Conservation (phyloP, 2,797 vertebrate genomes). For the Sibirionetta formosa region DNA sequence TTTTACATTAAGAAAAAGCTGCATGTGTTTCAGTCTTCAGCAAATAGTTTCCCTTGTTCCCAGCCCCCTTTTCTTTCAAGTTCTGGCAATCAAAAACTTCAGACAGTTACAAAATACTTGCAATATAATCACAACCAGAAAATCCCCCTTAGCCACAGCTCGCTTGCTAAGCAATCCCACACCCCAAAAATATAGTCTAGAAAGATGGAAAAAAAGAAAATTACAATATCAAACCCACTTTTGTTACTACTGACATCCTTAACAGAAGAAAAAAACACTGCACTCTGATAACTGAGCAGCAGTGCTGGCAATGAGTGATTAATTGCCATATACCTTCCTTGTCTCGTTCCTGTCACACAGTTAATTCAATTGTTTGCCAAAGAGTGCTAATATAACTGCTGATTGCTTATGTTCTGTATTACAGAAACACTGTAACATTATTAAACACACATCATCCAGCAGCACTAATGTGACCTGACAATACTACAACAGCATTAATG, state of each 20-base stretch:
- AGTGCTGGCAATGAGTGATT: background rate
- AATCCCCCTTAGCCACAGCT: background rate
- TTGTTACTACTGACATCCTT: background rate
- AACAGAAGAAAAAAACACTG: background rate
- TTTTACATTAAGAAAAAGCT: background rate
- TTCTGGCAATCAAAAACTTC: background rate
- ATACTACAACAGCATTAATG: background rate
- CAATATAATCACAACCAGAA: background rate
- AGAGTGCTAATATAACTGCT: background rate
- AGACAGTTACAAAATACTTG: background rate
- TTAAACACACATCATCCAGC: background rate
- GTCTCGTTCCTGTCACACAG: accelerated
- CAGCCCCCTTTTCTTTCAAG: background rate
- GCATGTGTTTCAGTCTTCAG: background rate
- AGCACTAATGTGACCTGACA: background rate
- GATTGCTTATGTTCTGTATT: slow-evolving; percentile 19
- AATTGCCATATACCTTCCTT: background rate
- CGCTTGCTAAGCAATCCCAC: background rate
- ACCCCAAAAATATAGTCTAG: background rate
- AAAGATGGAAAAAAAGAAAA: background rate
- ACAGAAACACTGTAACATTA: background rate
- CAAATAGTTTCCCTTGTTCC: background rate
- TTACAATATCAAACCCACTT: background rate
- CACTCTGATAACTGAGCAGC: background rate
- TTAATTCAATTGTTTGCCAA: slow-evolving; percentile 29